These are phyloP conservation scores for Porites lutea DNA, from an alignment of 64 coral and sea anemone genomes.

Conservation along the genomic window DNA sequence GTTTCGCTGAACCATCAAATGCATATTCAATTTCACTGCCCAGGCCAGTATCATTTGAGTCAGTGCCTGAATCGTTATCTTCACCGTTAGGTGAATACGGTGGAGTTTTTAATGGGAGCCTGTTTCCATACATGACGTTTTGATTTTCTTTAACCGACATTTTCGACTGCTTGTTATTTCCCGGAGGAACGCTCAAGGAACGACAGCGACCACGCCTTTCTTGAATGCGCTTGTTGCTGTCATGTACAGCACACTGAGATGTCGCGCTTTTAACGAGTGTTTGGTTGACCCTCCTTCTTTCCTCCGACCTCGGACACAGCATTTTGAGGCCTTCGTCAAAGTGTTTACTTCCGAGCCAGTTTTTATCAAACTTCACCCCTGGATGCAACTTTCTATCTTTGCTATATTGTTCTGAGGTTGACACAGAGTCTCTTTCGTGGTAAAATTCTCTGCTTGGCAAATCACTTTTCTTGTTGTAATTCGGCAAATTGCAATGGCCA, in stretches of 20 bases:
- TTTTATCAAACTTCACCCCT: background rate
- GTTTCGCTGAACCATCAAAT: conserved; percentile 32
- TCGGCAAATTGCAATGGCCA: conserved; percentile 12
- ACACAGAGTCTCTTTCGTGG: background rate
- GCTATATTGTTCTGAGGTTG: background rate
- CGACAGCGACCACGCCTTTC: background rate
- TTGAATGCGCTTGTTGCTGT: background rate
- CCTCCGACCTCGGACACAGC: background rate
- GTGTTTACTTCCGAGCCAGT: no score
- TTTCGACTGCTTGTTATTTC: background rate
- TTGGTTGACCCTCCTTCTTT: background rate
- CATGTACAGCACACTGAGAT: background rate
- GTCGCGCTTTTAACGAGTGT: background rate
- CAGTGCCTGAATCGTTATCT: conserved; percentile 6
- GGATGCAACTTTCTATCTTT: background rate
- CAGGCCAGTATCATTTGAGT: conserved; percentile 44
- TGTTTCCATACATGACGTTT: background rate
- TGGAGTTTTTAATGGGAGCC: background rate
- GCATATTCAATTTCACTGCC: conserved; percentile 50
- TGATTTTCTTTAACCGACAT: background rate
- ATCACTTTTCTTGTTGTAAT: background rate
- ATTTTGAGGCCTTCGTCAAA: background rate
- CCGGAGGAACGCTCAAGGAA: background rate
- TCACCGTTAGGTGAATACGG: background rate
- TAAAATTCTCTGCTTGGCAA: background rate